Evolutionary conservation across 2,888 invertebrate genomes (phyloP), one percentile per base, ranked within the genome.

Genomic region (Boloria selene): DNA sequence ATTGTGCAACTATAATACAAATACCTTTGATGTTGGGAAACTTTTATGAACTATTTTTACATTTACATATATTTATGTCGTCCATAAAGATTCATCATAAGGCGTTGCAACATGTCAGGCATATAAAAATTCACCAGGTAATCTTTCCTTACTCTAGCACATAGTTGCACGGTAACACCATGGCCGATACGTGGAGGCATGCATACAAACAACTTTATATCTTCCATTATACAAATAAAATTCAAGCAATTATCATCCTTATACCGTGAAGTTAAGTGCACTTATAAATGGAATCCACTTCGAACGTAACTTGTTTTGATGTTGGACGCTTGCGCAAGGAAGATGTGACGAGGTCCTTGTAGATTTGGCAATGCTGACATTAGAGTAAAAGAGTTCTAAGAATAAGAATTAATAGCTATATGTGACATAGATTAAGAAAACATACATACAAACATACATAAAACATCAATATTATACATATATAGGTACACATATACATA

Each of bases 311-410:
- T 50, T n/a, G 50, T 51, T 7, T 38, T 10, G 31, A 49, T 55
- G 75, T 80, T 77, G 72, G 77, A 77, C 79, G 79, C 79, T 85
- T 84, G 80, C 82, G 81, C 79, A 84, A 82, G 78, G 76, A 77
- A 78, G 81, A 80, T 75, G 78, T 78, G 78, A 74, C 78, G 75
- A 76, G 79, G 79, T 79, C 81, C 83, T 80, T 70, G 75, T 65
- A 61, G 53, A 64, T 72, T 72, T 72, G 72, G 73, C 73, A 75
- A 76, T 77, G 77, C 53, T 42, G 52, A 44, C 61, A 80, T 79
- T 79, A 75, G 79, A 81, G 59, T 53, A 54, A 65, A 70, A 70
- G 69, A 64, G 53, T 71, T 68, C 61, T 44, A 42, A 56, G 69
- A 69, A 69, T 66, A 66, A 53, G 60, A 64, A 63, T 60, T 65